Evolutionary conservation across 2,797 vertebrate genomes (phyloP).

Genomic region (Hyperoplus lanceolatus): DNA sequence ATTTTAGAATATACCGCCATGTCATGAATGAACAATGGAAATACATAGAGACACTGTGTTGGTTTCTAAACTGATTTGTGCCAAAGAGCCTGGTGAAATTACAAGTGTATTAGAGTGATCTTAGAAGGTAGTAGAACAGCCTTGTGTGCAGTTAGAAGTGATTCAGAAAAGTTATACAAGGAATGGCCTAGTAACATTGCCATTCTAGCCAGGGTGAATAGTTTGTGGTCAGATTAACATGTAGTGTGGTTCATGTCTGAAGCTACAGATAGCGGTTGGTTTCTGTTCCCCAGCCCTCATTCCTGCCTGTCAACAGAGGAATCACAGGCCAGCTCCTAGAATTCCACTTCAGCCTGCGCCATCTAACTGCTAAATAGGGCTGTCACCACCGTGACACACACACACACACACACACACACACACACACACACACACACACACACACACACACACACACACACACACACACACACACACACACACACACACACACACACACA

Average conservation of each 20-base stretch:
- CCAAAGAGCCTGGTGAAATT: background rate
- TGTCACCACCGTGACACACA: conserved; percentile 60
- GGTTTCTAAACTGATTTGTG: background rate
- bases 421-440: conserved; percentile 12
- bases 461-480: conserved; percentile 5
- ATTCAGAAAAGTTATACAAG: background rate
- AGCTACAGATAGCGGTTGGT: conserved; percentile 9
- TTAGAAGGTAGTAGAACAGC: background rate
- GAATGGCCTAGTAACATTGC: background rate
- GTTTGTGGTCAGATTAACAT: background rate
- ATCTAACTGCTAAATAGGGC: conserved; percentile 53
- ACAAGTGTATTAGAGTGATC: background rate
- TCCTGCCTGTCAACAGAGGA: conserved; percentile 56
- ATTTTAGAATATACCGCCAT: background rate
- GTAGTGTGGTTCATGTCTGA: background rate
- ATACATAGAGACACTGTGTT: background rate
- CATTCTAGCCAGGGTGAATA: rapidly evolving
- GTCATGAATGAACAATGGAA: background rate
- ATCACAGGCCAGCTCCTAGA: conserved; percentile 50
- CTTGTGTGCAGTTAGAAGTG: background rate
- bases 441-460: background rate
- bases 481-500: background rate
- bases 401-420: background rate
- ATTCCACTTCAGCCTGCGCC: conserved; percentile 51
- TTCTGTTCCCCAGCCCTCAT: conserved; percentile 47